Percentiles rank a stretch among this genome's conserved stretches.
phyloP scores from a whole-genome alignment of 2,113 vertebrate species.

The Phrynosoma platyrhinos region DNA sequence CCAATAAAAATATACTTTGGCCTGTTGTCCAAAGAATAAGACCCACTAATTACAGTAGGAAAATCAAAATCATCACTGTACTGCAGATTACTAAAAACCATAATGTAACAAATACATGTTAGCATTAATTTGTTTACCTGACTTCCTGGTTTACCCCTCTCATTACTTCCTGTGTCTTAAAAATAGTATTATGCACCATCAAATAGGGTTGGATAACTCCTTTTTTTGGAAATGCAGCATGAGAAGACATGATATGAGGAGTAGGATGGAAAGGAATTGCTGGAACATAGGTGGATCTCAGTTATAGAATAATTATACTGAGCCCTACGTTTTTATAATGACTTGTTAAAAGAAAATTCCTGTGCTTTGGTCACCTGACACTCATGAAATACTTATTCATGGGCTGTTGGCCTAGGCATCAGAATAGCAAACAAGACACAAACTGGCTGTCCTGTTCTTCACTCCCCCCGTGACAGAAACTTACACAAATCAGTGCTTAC shows the following conservation, averaged over 20 bases:
- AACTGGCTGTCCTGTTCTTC: too few relatives aligned
- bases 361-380: not conserved
- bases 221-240: not conserved
- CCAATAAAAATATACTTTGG: too few relatives aligned
- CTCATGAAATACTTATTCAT: not conserved
- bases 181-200: not conserved
- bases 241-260: not conserved
- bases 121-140: too few relatives aligned
- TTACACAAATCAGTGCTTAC: too few relatives aligned
- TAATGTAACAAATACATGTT: too few relatives aligned
- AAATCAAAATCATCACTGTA: too few relatives aligned
- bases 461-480: too few relatives aligned
- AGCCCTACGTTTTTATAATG: not conserved
- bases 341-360: not conserved
- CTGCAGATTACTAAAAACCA: too few relatives aligned
- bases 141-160: not conserved
- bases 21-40: too few relatives aligned
- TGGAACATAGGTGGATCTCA: not conserved
- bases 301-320: not conserved
- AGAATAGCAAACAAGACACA: not conserved
- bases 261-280: not conserved
- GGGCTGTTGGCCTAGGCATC: not conserved
- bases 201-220: not conserved
- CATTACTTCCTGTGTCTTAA: not conserved
- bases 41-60: too few relatives aligned